Conservation (phyloP, 2,888 invertebrate genomes). For the Sipha maydis region DNA sequence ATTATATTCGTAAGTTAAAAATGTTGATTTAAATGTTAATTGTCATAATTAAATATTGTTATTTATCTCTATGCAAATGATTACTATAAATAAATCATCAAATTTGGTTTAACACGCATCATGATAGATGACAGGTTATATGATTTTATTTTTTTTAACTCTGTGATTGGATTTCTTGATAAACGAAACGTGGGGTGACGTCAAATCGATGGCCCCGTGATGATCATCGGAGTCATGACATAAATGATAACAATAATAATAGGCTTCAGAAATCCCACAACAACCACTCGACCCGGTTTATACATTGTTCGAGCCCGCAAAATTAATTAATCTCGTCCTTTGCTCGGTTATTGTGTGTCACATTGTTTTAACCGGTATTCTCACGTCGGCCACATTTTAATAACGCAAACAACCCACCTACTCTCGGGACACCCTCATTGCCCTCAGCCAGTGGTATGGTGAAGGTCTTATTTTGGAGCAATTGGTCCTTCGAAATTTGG, state of each 20-base stretch:
- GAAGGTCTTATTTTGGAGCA: no score
- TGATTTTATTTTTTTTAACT: neutral
- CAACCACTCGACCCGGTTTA: slow-evolving; percentile 57
- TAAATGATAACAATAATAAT: slow-evolving; percentile 60
- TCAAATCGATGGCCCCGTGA: slow-evolving; percentile 28
- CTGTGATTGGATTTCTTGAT: slow-evolving; percentile 52
- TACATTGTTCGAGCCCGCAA: slow-evolving; percentile 58
- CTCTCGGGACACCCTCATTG: neutral
- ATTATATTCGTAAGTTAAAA: no score
- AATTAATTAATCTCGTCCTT: slow-evolving; percentile 61
- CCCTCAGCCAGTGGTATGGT: neutral
- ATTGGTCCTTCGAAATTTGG: no score
- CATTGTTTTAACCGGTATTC: slow-evolving; percentile 62
- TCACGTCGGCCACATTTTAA: slow-evolving; percentile 60
- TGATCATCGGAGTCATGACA: slow-evolving; percentile 53
- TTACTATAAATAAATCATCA: neutral
- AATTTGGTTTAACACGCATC: neutral
- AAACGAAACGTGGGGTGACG: slow-evolving; percentile 30
- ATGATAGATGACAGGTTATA: slow-evolving; percentile 10
- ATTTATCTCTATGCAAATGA: neutral
- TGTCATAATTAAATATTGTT: neutral
- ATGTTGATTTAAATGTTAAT: no score
- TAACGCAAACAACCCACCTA: slow-evolving; percentile 58
- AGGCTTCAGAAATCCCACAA: slow-evolving; percentile 58
- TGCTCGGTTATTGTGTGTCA: slow-evolving; percentile 59